Base-by-base conservation (phyloP, 2,888 invertebrate species). In the Ceriagrion tenellum region DNA sequence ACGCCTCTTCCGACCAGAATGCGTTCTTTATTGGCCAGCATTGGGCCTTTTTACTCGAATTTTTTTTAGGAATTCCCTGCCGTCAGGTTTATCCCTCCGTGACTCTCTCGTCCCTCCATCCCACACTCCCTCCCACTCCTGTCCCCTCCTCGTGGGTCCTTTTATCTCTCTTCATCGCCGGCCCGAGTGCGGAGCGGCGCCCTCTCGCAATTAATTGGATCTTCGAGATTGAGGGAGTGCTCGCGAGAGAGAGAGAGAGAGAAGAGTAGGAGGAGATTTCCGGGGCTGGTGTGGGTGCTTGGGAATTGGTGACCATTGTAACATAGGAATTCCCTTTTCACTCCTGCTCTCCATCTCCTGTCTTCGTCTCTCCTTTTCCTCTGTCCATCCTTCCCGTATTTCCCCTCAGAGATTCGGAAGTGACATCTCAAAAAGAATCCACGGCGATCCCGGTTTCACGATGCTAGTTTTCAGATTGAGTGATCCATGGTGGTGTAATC, bases 1-100 rank as follows among this genome's bases (percentile, higher is more conserved):
- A 18, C 91, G 91, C 59, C 93, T 47, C 89, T 89, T 55, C 40
- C 93, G 93, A 69, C 63, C 81, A 81, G 81, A 81, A 81, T 81
- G 30, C 81, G 30, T 93, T 93, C 93, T 69, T 81, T 74, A 93
- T 93, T 69, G 93, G 81, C 35, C 81, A 81, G 35, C 81, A 35
- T 59, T 1, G 59, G 59, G 30, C 35, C 81, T 81, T 81, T 81
- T 81, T 35, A n/a, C 81, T 81, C 81, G 81, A 81, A 81, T 81
- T 30, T 47, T n/a, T 81, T 81, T 81, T 35, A 81, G 81, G 81
- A 81, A 81, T 81, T 81, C 18, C 35, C 59, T 35, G 16, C 81
- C 81, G 81, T 35, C 81, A 81, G 81, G 81, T 13, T 35, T 26
- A 81, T 81, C 81, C 81, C 81, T 35, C 16, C 81, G 81, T 81